A percentile compares a stretch with the other conserved stretches of the same genome.
phyloP scores from a whole-genome alignment of 2,113 vertebrate genomes.

The Malurus cyaneus region DNA sequence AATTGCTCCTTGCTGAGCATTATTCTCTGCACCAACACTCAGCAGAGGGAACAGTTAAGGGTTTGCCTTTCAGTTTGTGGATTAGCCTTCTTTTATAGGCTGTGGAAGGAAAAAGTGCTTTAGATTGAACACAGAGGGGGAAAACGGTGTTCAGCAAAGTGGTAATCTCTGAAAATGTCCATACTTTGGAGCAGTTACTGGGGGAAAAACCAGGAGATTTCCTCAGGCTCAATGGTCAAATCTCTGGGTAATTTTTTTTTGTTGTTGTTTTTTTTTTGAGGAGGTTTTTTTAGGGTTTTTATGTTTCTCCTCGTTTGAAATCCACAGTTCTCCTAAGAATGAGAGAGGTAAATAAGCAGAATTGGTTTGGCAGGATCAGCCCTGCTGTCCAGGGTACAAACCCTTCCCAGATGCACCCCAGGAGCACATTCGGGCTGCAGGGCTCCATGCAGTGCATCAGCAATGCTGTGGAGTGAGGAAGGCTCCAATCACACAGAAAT shows the following conservation, averaged over 20 bases:
- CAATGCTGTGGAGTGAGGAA: rapidly evolving
- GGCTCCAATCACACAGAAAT: not conserved
- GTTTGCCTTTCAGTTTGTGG: not conserved
- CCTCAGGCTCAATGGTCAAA: not conserved
- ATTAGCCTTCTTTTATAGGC: not conserved
- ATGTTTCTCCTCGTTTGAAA: not conserved
- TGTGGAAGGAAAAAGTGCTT: conserved; percentile 3
- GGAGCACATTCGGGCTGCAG: not conserved
- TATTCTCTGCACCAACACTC: not conserved
- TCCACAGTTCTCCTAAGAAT: not conserved
- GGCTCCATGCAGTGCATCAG: not conserved
- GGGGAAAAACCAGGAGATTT: not conserved
- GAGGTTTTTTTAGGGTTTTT: not conserved
- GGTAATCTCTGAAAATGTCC: conserved; percentile 18
- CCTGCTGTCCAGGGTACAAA: not conserved
- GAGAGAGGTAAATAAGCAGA: not conserved
- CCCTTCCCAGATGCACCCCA: not conserved
- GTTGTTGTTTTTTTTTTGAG: not conserved
- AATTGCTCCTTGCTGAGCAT: not conserved
- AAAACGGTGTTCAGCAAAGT: not conserved
- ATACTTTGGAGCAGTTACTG: not conserved
- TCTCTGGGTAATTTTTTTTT: not conserved
- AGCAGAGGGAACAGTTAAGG: not conserved
- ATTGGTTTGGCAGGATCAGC: not conserved
- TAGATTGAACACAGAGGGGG: not conserved